Base-by-base conservation (phyloP, 2,113 vertebrate species). In the Chionomys nivalis region DNA sequence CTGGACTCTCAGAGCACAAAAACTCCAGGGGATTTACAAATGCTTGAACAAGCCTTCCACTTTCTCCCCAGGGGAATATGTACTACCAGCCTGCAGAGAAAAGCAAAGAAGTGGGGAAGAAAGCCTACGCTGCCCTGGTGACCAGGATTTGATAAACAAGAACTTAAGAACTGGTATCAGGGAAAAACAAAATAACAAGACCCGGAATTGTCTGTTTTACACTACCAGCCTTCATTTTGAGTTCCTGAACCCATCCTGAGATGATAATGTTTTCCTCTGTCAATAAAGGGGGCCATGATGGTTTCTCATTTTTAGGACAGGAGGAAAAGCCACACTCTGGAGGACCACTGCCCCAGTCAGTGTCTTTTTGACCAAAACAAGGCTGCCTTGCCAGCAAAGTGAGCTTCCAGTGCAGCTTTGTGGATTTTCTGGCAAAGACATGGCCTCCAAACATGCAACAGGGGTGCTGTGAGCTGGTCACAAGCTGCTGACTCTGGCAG, bases 281-380 rank as follows among this genome's bases (percentile, higher is more conserved):
- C 89, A 36, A 58, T 24, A 78, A 79, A 90, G 14, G 68, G 23
- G 61, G 88, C 49, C 28, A 13, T 61, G 39, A 89, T 75, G 73
- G 23, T 44, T 87, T 70, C 93, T 91, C 78, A 19, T 76, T n/a
- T 87, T n/a, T 31, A 92, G 94, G 91, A 83, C 61, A 66, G 78
- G n/a, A 63, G 65, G 86, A 31, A 89, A 87, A 4, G 36, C 26
- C 52, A 83, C 28, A 17, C 86, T 81, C 68, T 92, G 55, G 28
- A 44, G 61, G 92, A 97, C 90, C 33, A 31, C 94, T 87, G 55
- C 55, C 97, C 42, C 85, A 47, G 87, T 23, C 65, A 66, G 0
- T 1, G 72, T 68, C 70, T 94, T 81, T 52, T 96, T 92, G 96
- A 97, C 23, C n/a, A 97, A 97, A 97, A 95, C 75, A 86, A 98